Base-by-base conservation (phyloP, 2,888 invertebrate species). In the Drosophila maculinotata region DNA sequence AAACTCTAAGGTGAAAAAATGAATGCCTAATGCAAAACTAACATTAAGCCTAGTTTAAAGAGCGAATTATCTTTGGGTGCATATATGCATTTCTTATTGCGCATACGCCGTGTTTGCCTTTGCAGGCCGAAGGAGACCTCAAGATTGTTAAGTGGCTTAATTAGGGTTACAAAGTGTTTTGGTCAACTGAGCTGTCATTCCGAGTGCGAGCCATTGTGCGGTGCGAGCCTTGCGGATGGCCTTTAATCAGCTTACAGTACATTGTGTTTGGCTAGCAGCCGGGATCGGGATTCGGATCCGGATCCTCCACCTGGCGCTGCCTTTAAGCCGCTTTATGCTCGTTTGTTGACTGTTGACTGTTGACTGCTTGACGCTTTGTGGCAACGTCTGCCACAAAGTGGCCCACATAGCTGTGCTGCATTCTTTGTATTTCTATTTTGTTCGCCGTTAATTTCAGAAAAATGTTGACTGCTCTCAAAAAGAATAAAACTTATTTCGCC, bases 11-110 rank as follows among this genome's bases (percentile, higher is more conserved):
- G 20, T 38, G 39, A 15, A 59, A 85, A 81, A 82, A 47, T 76
- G 77, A 81, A 88, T 86, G 47, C 57, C 64, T 68, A 76, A 87
- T 80, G 81, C 68, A 44, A 74, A 84, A 80, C 73, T 84, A 17
- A 20, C 17, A 17, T 17, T 69, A 26, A 38, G 49, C 26, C 39
- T 14, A 15, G 33, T 26, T 41, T 14, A 9, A 28, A 10, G 26
- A 30, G 45, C 38, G 10, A 39, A 38, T 9, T 31, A 49, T 39
- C 33, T 45, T 36, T 14, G 60, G 47, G 25, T 49, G 63, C 49
- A 57, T 51, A 47, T 64, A 78, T 79, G 35, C 35, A 73, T 66
- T 79, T 77, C 84, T 80, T 80, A 77, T 80, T 62, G 68, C 74
- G 58, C 59, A 79, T 76, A 65, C 83, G 79, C 60, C 57, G 41